phyloP scores from a whole-genome alignment of 1,140 invertebrate species.

The Dolichoris vasculosae region DNA sequence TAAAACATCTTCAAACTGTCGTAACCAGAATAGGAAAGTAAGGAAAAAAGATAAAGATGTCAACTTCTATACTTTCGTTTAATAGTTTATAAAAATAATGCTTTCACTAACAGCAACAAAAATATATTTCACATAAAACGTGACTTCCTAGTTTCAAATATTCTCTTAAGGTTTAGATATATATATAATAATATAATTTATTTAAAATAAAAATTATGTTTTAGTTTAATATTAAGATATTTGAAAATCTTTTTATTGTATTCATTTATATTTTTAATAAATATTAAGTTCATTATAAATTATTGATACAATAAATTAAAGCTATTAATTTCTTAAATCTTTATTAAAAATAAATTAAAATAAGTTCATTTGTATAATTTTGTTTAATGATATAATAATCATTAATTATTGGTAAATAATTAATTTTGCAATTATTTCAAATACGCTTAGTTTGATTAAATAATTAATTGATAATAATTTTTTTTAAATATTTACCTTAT shows the following conservation, averaged over 20 bases:
- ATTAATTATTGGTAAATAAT: not conserved
- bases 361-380: not conserved
- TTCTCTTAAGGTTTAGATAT: too few relatives aligned
- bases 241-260: too few relatives aligned
- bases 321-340: not conserved
- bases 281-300: too few relatives aligned
- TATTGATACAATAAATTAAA: not conserved
- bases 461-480: constrained; percentile 4
- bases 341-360: not conserved
- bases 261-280: too few relatives aligned
- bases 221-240: too few relatives aligned
- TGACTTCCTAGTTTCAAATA: too few relatives aligned
- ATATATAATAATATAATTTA: too few relatives aligned
- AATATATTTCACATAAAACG: too few relatives aligned
- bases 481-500: not conserved
- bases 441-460: not conserved
- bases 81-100: not conserved
- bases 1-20: not conserved
- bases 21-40: too few relatives aligned
- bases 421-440: not conserved
- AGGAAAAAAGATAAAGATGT: not conserved
- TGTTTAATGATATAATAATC: not conserved
- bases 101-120: not conserved
- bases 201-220: too few relatives aligned
- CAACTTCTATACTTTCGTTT: not conserved